phyloP scores from a whole-genome alignment of 2,888 invertebrate genomes.

The Drosophila atripex region DNA sequence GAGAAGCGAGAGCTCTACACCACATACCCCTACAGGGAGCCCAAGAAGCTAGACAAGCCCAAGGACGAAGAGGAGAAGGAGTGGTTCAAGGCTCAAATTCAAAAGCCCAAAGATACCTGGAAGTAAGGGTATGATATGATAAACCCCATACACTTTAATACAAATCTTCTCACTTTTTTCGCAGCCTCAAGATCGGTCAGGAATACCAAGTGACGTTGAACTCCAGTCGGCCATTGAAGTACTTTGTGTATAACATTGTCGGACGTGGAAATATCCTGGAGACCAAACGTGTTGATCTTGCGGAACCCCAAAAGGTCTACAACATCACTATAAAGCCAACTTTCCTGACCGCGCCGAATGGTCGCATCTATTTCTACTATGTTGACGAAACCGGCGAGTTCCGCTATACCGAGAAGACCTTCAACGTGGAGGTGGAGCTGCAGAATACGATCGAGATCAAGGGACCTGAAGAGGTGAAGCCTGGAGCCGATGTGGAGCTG shows the following conservation, averaged over 20 bases:
- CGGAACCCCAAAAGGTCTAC: constrained; percentile 84
- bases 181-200: constrained; percentile 86
- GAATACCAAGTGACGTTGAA: constrained; percentile 90
- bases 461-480: constrained; percentile 88
- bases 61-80: constrained; percentile 55
- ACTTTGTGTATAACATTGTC: constrained; percentile 90
- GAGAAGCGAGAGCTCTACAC: constrained; percentile 65
- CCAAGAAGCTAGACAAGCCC: constrained; percentile 56
- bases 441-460: constrained; percentile 87
- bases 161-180: constrained; percentile 52
- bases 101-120: constrained; percentile 54
- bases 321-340: constrained; percentile 89
- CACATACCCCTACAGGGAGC: constrained; percentile 73
- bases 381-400: constrained; percentile 90
- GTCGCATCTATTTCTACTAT: constrained; percentile 91
- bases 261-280: constrained; percentile 93
- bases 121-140: constrained; percentile 47
- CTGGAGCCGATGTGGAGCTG: constrained; percentile 91
- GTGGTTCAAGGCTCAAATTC: constrained; percentile 58
- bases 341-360: constrained; percentile 91
- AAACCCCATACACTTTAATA: background rate
- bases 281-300: constrained; percentile 88
- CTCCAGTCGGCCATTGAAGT: constrained; percentile 89
- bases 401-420: constrained; percentile 92
- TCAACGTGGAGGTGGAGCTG: constrained; percentile 90